Percentiles rank a stretch among this genome's conserved stretches.
phyloP scores from a whole-genome alignment of 2,888 invertebrate species.

The Saturnia pavonia region DNA sequence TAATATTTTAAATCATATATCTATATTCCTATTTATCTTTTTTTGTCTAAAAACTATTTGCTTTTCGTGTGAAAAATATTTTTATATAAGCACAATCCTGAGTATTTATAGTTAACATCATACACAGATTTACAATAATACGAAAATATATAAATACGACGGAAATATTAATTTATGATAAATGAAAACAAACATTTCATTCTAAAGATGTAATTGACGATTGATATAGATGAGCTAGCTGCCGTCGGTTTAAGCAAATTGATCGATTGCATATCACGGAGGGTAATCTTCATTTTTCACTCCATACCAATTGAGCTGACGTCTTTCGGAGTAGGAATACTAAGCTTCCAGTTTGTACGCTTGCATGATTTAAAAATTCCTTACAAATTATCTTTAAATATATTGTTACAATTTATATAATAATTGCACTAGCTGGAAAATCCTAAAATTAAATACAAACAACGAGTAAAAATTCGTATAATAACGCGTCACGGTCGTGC shows the following conservation, averaged over 20 bases:
- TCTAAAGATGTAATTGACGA: slow-evolving; percentile 18
- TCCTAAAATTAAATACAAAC: too few species aligned
- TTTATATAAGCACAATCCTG: background rate
- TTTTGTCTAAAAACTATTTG: background rate
- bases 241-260: slow-evolving; percentile 57
- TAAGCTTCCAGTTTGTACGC: background rate
- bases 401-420: too few species aligned
- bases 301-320: slow-evolving; percentile 6
- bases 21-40: background rate
- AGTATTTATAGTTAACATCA: background rate
- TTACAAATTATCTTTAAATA: background rate
- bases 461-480: too few species aligned
- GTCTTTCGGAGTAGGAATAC: background rate
- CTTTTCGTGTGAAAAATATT: background rate
- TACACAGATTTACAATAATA: background rate
- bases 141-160: background rate
- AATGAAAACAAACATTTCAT: slow-evolving; percentile 10
- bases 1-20: background rate
- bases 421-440: too few species aligned
- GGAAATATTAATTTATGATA: background rate
- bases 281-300: slow-evolving; percentile 21
- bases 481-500: too few species aligned
- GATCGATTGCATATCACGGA: slow-evolving; percentile 52
- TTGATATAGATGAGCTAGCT: slow-evolving; percentile 26
- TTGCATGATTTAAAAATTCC: background rate